Base-by-base conservation (phyloP, 2,888 invertebrate species). In the Halocaridina rubra region DNA sequence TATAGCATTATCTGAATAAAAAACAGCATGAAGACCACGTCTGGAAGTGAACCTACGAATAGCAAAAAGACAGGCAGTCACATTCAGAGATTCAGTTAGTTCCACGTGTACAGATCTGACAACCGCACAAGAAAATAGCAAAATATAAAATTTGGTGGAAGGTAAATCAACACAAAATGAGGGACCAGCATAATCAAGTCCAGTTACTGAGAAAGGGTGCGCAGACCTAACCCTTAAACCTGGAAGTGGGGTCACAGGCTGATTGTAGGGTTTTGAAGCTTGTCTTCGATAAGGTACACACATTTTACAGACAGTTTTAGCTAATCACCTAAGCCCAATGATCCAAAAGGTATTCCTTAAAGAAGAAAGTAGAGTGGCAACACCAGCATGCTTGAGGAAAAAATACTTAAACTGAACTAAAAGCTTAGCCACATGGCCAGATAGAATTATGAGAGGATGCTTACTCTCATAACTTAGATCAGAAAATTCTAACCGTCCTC, bases 1-100 rank as follows among this genome's bases (percentile, higher is more conserved):
- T n/a, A n/a, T n/a, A 3, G 87, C 89, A 80, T 90, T 90, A 85
- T 90, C 90, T 1, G 88, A 88, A 64, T 89, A 89, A 7, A 90
- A 88, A 30, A 88, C 86, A 46, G 88, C 87, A 3, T 88, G 86
- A 13, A 77, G 32, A 8, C 90, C 89, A 27, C 89, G 46, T n/a
- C 89, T 69, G 1, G 88, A 81, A 46, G 88, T 76, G 74, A 90
- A 90, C 57, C 89, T 76, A 33, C 86, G 32, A 4, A 89, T 59
- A 3, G 89, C 85, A 7, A 86, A 71, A 5, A 90, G 22, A 86
- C 89, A 89, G 0, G 71, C 74, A 16, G 86, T 75, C 0, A 90
- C 86, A 22, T 85, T 71, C 13, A 89, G 59, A 61, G 85, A 80
- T 0, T 33, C 67, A 1, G 89, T 88, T 0, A 89, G 27, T 81